Percentiles rank a stretch among this genome's conserved stretches.
phyloP scores from a whole-genome alignment of 1,140 invertebrate species.

The Teleogryllus occipitalis region DNA sequence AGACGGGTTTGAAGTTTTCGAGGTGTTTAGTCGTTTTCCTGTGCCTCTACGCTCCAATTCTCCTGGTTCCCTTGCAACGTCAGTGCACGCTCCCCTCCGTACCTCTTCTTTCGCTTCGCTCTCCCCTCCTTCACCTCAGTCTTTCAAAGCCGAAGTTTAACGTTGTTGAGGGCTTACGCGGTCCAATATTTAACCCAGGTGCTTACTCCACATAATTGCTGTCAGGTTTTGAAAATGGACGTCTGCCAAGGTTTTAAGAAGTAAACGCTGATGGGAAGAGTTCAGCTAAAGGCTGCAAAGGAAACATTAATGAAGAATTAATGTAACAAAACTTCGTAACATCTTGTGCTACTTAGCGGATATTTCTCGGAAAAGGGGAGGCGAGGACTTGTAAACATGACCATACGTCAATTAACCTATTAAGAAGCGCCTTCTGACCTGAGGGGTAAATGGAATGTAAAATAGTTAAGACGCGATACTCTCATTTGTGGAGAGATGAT shows the following conservation, averaged over 20 bases:
- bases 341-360: background rate
- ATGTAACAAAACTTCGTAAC: background rate
- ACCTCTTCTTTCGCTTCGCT: background rate
- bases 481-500: too few relatives aligned
- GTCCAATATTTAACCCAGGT: background rate
- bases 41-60: background rate
- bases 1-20: background rate
- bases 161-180: background rate
- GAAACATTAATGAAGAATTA: background rate
- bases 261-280: background rate
- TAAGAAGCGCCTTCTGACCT: background rate
- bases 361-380: background rate
- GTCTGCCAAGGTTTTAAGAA: background rate
- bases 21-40: background rate
- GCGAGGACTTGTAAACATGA: background rate
- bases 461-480: too few relatives aligned
- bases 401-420: background rate
- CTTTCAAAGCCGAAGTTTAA: background rate
- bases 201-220: conserved; percentile 4
- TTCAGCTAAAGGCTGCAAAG: background rate
- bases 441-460: too few relatives aligned
- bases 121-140: background rate
- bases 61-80: background rate
- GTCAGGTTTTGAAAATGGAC: background rate
- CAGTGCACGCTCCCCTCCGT: too few relatives aligned